Base-by-base conservation (phyloP, 2,113 vertebrate genomes). In the Malaclemys terrapin region DNA sequence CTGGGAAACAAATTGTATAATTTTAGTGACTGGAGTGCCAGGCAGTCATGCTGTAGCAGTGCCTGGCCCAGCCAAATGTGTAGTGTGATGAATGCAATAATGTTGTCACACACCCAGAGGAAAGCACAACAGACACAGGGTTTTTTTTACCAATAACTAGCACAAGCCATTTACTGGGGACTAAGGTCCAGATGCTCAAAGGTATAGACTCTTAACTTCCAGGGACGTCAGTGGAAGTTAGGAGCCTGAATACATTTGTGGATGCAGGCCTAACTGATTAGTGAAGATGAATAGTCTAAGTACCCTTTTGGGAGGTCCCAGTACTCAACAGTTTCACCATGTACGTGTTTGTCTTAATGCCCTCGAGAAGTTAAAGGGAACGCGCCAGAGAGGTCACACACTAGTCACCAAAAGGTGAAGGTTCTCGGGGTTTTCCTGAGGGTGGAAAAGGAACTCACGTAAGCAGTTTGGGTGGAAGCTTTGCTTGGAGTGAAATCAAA, bases 401-500 rank as follows among this genome's bases (percentile, higher is more conserved):
- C 49, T 45, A 57, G 57, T 78, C 93, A 69, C n/a, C 80, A 65
- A 75, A 65, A 29, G 0, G 1, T 1, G 22, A 17, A 62, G 54
- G n/a, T 52, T 90, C 72, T 79, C 7, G 27, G 53, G 72, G 49
- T 72, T 92, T 88, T 94, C 10, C 59, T 38, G 65, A 17, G 76
- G n/a, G n/a, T 50, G 76, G 59, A 29, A 54, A 42, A 25, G 1
- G 1, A 5, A 59, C 0, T 2, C 29, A 24, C 0, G 3, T 82
- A 62, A 57, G 35, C 82, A 87, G 72, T 65, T 45, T n/a, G 78
- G 75, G 78, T 45, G 84, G 75, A 75, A 57, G 17, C 8, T 90
- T 49, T 72, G 47, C 54, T 53, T 24, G 54, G 56, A 14, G 14
- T 12, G 45, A 31, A 50, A 88, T 35, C 14, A 82, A 56, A 93